Evolutionary conservation across 2,797 vertebrate species (phyloP).

Genomic region (Sebastiscus albofasciatus): DNA sequence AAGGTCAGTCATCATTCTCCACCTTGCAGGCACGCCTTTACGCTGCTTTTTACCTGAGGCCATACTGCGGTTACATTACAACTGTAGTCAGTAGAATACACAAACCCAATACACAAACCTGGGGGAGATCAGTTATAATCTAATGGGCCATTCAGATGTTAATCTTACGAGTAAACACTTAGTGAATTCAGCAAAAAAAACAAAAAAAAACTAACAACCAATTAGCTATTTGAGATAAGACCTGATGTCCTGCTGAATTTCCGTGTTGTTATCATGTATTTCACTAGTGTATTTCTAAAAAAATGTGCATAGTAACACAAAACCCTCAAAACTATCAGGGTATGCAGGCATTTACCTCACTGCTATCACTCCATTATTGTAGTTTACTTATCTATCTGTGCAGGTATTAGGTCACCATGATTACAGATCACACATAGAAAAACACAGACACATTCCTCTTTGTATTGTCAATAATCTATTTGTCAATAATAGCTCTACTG

Average conservation of each 20-base stretch:
- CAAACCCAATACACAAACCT: constrained; percentile 82
- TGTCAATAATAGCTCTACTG: constrained; percentile 13
- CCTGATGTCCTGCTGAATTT: not conserved
- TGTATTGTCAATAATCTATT: constrained; percentile 30
- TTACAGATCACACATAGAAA: not conserved
- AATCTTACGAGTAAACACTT: constrained; percentile 79
- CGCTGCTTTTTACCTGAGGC: constrained; percentile 71
- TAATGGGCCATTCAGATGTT: constrained; percentile 85
- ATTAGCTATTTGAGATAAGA: constrained; percentile 47
- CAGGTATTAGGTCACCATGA: constrained; percentile 6
- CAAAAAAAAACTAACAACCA: constrained; percentile 65
- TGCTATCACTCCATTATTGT: not conserved
- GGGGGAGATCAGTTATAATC: constrained; percentile 75
- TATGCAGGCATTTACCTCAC: not conserved
- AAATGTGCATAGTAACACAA: not conserved
- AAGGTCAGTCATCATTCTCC: constrained; percentile 46
- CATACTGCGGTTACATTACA: constrained; percentile 37
- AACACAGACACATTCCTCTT: constrained; percentile 1
- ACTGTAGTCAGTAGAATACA: constrained; percentile 78
- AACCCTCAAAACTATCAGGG: not conserved
- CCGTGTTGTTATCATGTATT: not conserved
- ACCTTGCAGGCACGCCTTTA: constrained; percentile 61
- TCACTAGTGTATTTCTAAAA: not conserved
- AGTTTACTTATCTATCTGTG: not conserved
- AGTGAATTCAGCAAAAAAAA: constrained; percentile 48